Evolutionary conservation across 2,888 invertebrate species (phyloP), one percentile per base, ranked within the genome.

Genomic region (Operophtera brumata): DNA sequence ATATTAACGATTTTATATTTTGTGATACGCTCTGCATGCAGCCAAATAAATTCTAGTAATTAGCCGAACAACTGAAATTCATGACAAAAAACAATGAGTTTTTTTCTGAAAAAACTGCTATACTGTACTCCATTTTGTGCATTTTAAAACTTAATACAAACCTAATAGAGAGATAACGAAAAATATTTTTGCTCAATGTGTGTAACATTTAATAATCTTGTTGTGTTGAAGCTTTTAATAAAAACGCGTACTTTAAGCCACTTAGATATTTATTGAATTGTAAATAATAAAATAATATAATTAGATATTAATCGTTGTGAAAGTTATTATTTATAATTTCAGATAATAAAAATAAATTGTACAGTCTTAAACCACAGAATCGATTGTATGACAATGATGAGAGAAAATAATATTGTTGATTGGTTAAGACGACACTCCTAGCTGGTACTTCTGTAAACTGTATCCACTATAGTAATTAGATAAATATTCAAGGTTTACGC

Each of bases 321-420:
- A 55, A 47, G 26, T 47, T 35, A 30, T 5, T n/a, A 11, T 34
- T 47, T n/a, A 20, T 37, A 39, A 34, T 14, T 10, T 28, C 36
- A n/a, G 4, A 36, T 36, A 30, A 39, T 32, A 6, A n/a, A 34
- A 34, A 34, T 14, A 43, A 39, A 41, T 37, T 56, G 54, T 54
- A 59, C 44, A 52, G 49, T 46, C 20, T 20, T 20, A 20, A 47
- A 48, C 44, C 34, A 34, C 47, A 53, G 28, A 57, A 49, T 70
- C 65, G 66, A 72, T 73, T 75, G 71, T 73, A 58, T 66, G 61
- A 73, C 75, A 75, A 72, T 71, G 70, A 71, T 70, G 47, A 51
- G 42, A 28, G 51, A 43, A 36, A 34, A 34, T 6, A 34, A 11
- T 4, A 34, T 34, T 11, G 11, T 34, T 34, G n/a, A 34, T 34